Base-by-base conservation (phyloP, 2,797 vertebrate species). In the Cottoperca gobio region DNA sequence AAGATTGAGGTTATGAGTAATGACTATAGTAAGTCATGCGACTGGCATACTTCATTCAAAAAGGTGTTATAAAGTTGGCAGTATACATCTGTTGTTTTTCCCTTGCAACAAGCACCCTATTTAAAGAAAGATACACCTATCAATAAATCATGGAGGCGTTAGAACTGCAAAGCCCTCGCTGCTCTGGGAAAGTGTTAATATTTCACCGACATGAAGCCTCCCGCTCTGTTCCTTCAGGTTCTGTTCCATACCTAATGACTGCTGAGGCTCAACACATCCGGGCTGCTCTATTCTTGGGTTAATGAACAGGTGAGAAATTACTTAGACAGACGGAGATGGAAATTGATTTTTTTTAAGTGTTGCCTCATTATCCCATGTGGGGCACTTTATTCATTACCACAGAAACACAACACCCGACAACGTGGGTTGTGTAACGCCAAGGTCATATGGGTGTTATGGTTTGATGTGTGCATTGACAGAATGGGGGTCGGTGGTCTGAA, bases 261-360 rank as follows among this genome's bases (percentile, higher is more conserved):
- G 55, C 43, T 9, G 45, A 76, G 83, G 73, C 63, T 63, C 59
- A 81, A 84, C 68, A 76, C 69, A 84, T 84, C 73, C 68, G 26
- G 49, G 55, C 65, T 57, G 62, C 84, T 83, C 79, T 88, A 66
- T 79, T 86, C 78, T 76, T 64, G 60, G 76, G 79, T 82, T 89
- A 89, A 90, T 87, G 83, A 91, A 89, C 86, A 91, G 84, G 89
- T 91, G 85, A 92, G 79, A 82, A 91, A 91, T 93, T 85, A 84
- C 80, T 82, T 60, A 78, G 82, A 89, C 90, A 88, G 86, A 86
- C 78, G 69, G 70, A 73, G 80, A 91, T 88, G 73, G 83, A 91
- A 88, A 94, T 93, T 83, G 90, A 91, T 92, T 91, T 92, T 85
- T 91, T 89, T 90, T 77, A 92, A 93, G 91, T 89, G 88, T 92